phyloP scores from a whole-genome alignment of 2,888 invertebrate genomes.

The Drosophila fulvimacula region DNA sequence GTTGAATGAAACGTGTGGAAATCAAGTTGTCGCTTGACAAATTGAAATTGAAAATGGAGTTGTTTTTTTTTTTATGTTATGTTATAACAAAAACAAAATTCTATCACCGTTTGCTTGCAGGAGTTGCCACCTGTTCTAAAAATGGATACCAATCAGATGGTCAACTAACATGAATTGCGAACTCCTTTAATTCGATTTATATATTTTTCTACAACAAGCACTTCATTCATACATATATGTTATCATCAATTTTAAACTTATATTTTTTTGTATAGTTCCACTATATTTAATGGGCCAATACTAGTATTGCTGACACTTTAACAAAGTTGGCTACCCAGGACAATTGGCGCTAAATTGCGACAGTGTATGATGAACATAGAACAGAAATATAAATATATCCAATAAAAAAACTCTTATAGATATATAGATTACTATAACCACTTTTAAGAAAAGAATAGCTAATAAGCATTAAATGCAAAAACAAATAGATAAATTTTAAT shows the following conservation, averaged over 20 bases:
- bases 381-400: not conserved
- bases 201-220: not conserved
- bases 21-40: slow-evolving; percentile 8
- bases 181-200: not conserved
- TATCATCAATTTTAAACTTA: not conserved
- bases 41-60: slow-evolving; percentile 22
- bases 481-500: not conserved
- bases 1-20: not conserved
- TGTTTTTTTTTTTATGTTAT: slow-evolving; percentile 24
- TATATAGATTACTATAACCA: not conserved
- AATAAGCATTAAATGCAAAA: not conserved
- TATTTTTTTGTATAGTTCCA: slow-evolving; percentile 2
- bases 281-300: not conserved
- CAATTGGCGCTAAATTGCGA: not conserved
- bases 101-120: slow-evolving; percentile 46
- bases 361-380: not conserved
- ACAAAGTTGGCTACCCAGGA: not conserved
- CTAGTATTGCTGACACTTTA: not conserved
- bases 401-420: not conserved
- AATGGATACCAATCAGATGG: slow-evolving; percentile 8
- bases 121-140: slow-evolving; percentile 36
- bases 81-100: slow-evolving; percentile 53
- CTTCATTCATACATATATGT: not conserved
- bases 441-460: not conserved
- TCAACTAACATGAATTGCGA: not conserved